Base-by-base conservation (phyloP, 2,113 vertebrate species). In the Callorhinus ursinus region DNA sequence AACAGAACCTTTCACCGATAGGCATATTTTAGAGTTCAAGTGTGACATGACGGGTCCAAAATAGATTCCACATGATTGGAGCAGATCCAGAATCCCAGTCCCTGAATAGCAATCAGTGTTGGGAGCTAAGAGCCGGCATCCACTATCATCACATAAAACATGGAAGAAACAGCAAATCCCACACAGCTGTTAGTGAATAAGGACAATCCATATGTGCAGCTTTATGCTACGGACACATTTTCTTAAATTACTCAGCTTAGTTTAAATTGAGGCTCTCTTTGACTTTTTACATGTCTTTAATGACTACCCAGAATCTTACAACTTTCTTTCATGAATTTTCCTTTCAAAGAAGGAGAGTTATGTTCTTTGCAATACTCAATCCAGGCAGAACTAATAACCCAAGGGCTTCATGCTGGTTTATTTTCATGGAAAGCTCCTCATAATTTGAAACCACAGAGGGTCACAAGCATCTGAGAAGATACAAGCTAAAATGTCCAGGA, bases 21-120 rank as follows among this genome's bases (percentile, higher is more conserved):
- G 97, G 96, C 98, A 97, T 98, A 98, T 98, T 98, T 98, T 93
- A 96, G 97, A 98, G 97, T 98, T 98, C 97, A 98, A 98, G 98
- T 98, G 97, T 98, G 98, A 98, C 97, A 98, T 93, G 98, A 98
- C 21, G 79, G 97, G 97, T 98, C 97, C 98, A 96, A 98, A 98
- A 98, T 98, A 98, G 98, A 98, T 98, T 98, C 98, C 98, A 98
- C 98, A 98, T 98, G 98, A 98, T 83, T 98, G 98, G 98, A 98
- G 97, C 74, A 13, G 79, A 86, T 98, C 98, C 98, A 98, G 96
- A 83, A 96, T 93, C 96, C 85, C 49, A 80, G 96, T 97, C 97
- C 94, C 98, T 96, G 95, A 97, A 98, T 98, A 98, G 97, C 96
- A 97, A 98, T 98, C 98, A 98, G 95, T 74, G 93, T 92, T 97